These are phyloP conservation scores for Rhincodon typus DNA, from an alignment of 2,797 vertebrate genomes.

Conservation along the genomic window DNA sequence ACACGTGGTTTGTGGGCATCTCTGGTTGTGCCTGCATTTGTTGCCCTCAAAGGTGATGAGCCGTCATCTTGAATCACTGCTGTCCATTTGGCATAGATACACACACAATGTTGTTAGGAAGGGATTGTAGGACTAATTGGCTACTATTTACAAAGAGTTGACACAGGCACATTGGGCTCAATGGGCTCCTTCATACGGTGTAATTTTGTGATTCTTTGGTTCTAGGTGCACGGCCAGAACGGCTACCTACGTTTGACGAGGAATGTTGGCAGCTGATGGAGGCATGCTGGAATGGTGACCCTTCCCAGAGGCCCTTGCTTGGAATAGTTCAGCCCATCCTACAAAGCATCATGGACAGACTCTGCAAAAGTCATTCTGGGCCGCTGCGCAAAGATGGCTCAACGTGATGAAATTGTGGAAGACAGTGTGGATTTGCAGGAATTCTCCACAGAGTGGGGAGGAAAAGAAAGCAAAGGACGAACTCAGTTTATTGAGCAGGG, in stretches of 20 bases:
- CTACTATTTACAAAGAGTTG: neutral
- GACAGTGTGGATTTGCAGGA: conserved; percentile 39
- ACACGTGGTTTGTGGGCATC: too few species aligned
- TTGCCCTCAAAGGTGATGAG: too few species aligned
- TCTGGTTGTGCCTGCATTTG: too few species aligned
- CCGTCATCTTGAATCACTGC: too few species aligned
- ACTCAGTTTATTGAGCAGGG: conserved; percentile 38
- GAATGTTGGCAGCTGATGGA: conserved; percentile 99
- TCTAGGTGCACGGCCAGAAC: conserved; percentile 82
- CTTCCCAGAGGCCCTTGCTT: conserved; percentile 80
- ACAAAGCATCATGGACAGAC: conserved; percentile 81
- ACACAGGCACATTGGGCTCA: neutral
- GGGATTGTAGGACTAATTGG: neutral
- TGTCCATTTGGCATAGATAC: too few species aligned
- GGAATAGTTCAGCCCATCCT: conserved; percentile 93
- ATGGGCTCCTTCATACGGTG: neutral
- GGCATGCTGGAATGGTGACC: conserved; percentile 90
- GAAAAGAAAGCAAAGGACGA: conserved; percentile 3
- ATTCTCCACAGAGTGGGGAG: conserved; percentile 2
- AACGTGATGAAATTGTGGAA: conserved; percentile 62
- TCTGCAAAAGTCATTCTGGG: conserved; percentile 65
- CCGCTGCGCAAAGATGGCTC: conserved; percentile 73
- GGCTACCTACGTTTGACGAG: conserved; percentile 77
- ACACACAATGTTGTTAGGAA: neutral
- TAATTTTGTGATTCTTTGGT: neutral